Conservation (phyloP, 1,140 invertebrate genomes). For the Cecropterus lyciades region DNA sequence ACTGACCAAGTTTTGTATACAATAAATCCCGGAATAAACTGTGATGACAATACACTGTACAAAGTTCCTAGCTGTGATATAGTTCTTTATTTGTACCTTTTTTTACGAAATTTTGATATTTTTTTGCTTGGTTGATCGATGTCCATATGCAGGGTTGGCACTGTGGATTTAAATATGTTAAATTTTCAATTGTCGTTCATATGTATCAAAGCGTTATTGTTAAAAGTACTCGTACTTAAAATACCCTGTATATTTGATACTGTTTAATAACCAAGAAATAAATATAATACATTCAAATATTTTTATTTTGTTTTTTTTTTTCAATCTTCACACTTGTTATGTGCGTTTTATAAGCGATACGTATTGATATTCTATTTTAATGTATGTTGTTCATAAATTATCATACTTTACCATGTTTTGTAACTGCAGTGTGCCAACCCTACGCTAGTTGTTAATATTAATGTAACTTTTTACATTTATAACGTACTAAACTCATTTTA, state of each 20-base stretch:
- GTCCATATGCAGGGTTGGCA: constrained; percentile 17
- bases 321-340: too few species aligned
- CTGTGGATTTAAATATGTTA: not conserved
- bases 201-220: too few species aligned
- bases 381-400: too few species aligned
- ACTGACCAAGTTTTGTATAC: constrained; percentile 15
- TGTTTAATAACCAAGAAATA: too few species aligned
- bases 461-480: constrained; percentile 39
- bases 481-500: constrained; percentile 36
- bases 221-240: too few species aligned
- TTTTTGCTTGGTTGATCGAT: constrained; percentile 29
- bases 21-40: not conserved
- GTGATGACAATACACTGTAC: constrained; percentile 33
- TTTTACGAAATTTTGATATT: constrained; percentile 35
- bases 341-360: too few species aligned
- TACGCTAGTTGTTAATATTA: constrained; percentile 27
- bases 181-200: too few species aligned
- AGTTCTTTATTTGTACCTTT: constrained; percentile 26
- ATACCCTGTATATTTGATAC: too few species aligned
- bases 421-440: not conserved
- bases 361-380: too few species aligned
- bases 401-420: not conserved
- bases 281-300: too few species aligned
- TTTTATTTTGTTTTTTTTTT: too few species aligned
- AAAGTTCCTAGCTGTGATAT: constrained; percentile 53